These are phyloP conservation scores for Beris chalybata DNA, from an alignment of 2,888 invertebrate species.

Conservation along the genomic window DNA sequence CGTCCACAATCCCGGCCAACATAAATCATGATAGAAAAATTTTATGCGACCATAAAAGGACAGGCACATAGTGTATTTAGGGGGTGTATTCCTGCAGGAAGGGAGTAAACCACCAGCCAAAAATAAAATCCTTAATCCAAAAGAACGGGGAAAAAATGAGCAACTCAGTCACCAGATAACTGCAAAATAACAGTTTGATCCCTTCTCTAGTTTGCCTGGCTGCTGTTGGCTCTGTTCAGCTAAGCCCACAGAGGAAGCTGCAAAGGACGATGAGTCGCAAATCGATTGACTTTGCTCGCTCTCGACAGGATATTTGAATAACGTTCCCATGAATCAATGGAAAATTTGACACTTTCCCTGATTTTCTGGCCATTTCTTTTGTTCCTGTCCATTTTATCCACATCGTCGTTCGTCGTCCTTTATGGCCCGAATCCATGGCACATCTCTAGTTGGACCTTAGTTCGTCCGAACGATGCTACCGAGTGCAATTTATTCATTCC, in stretches of 20 bases:
- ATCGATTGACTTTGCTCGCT: conserved; percentile 31
- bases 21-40: conserved; percentile 34
- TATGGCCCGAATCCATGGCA: no score
- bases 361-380: conserved; percentile 31
- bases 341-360: conserved; percentile 37
- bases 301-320: conserved; percentile 93
- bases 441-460: no score
- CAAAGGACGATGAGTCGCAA: conserved; percentile 21
- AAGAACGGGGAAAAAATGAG: neutral
- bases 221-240: neutral
- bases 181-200: conserved; percentile 36
- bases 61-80: conserved; percentile 1
- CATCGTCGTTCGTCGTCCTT: neutral
- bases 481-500: conserved; percentile 9
- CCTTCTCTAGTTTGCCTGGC: conserved; percentile 27
- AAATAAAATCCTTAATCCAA: no score
- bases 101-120: no score
- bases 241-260: no score
- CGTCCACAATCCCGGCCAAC: neutral
- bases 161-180: conserved; percentile 29
- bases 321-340: conserved; percentile 36
- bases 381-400: conserved; percentile 30
- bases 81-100: no score
- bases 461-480: no score
- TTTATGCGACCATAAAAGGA: conserved; percentile 33